Conservation (phyloP, 2,888 invertebrate species). For the Tetropium fuscum region DNA sequence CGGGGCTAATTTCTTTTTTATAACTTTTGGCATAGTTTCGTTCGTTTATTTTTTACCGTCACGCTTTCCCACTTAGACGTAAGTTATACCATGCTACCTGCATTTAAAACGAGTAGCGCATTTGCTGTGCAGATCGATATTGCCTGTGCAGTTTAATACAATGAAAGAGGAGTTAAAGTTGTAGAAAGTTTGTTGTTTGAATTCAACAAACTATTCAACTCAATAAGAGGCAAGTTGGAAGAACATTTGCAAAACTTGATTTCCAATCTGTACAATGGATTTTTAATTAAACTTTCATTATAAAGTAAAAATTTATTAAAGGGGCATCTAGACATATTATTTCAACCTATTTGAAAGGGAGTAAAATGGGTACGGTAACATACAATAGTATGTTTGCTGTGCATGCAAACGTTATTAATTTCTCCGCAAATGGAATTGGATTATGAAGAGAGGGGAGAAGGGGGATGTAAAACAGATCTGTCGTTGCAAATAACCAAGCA, state of each 20-base stretch:
- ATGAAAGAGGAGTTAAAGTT: constrained; percentile 45
- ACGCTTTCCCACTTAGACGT: constrained; percentile 40
- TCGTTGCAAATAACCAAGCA: no score
- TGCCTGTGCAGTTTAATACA: constrained; percentile 44
- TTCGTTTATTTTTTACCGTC: constrained; percentile 37
- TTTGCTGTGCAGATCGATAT: constrained; percentile 36
- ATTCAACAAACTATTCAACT: constrained; percentile 34
- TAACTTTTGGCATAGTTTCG: not conserved
- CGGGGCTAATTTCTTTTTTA: constrained; percentile 5
- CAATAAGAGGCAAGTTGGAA: constrained; percentile 39
- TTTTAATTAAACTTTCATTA: constrained; percentile 40
- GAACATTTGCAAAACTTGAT: constrained; percentile 28
- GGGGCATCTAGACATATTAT: constrained; percentile 30
- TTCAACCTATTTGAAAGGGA: constrained; percentile 26
- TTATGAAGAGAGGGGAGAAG: no score
- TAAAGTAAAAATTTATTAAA: constrained; percentile 39
- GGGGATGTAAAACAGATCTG: no score
- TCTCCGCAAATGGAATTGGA: no score
- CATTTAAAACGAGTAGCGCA: constrained; percentile 26
- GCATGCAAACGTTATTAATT: no score
- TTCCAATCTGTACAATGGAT: constrained; percentile 36
- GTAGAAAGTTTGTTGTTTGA: constrained; percentile 44
- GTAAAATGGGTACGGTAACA: constrained; percentile 22
- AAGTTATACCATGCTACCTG: constrained; percentile 40
- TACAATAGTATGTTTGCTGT: no score